Base-by-base conservation (phyloP, 35 echinoderm and acorn worm genomes). In the Chiridota heheva region DNA sequence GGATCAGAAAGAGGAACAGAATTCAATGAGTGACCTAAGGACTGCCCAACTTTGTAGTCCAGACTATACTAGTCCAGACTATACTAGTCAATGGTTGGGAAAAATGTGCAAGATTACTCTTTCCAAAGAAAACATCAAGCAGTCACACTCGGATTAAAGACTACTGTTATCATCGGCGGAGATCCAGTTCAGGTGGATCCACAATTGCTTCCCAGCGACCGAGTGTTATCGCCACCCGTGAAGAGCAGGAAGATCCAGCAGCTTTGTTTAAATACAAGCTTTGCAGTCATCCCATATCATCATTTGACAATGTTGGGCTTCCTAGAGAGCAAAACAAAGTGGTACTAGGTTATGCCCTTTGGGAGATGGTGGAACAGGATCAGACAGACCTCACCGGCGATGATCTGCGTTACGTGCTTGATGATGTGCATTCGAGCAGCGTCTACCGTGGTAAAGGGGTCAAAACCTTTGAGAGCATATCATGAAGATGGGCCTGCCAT, bases 141-240 rank as follows among this genome's bases (percentile, higher is more conserved):
- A 60, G 58, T 86, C 51, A 86, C 69, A 41, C 37, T 86, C 0
- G 69, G 2, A 36, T 55, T 28, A 20, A 86, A 76, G 53, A 61
- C 69, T 48, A 30, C 69, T 63, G 70, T 86, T 1, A 30, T 28
- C 18, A 27, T 76, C 18, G 49, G 29, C n/a, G 62, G 41, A 69
- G 80, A 86, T 42, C 45, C 22, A 49, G 53, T 76, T 60, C 70
- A 41, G 22, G 70, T 76, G 6, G 83, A 86, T 76, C 83, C 83
- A 15, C 5, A 61, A 44, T 59, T 86, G 32, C 70, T 76, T 86
- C 76, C 33, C 83, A 76, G 28, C 44, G 83, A 40, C 58, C 63
- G 31, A 82, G 39, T 76, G 34, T 76, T 30, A 76, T 76, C 27
- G 51, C 49, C 5, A 63, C 33, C 20, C 55, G 42, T 20, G 55